Evolutionary conservation across 2,888 invertebrate genomes (phyloP).

Genomic region (Druceiella hillmani): DNA sequence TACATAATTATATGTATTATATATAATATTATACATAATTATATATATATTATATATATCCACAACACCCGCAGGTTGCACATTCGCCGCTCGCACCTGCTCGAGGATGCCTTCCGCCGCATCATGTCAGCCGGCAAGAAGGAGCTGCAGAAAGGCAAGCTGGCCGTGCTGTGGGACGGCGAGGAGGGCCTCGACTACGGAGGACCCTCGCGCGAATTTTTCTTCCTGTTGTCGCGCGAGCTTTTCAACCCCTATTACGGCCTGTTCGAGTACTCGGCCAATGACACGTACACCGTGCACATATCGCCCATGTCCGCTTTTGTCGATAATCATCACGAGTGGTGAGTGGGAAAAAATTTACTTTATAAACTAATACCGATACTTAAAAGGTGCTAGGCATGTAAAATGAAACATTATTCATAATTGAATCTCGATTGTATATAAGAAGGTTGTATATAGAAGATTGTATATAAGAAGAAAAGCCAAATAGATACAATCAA

Average conservation of each 20-base stretch:
- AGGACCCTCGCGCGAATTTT: conserved; percentile 95
- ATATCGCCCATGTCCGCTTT: conserved; percentile 95
- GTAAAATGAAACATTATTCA: no score
- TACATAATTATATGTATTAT: no score
- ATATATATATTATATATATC: conserved; percentile 10
- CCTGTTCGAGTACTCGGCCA: conserved; percentile 96
- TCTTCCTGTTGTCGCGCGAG: conserved; percentile 94
- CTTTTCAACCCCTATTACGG: conserved; percentile 98
- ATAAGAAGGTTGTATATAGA: no score
- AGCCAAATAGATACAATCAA: no score
- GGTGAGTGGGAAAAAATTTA: conserved; percentile 68
- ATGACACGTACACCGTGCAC: conserved; percentile 95
- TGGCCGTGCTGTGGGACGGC: conserved; percentile 90
- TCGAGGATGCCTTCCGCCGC: conserved; percentile 94
- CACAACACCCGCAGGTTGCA: conserved; percentile 62
- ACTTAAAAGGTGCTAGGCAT: no score
- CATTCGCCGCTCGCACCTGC: conserved; percentile 85
- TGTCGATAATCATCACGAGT: conserved; percentile 95
- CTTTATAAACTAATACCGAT: no score
- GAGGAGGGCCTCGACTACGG: conserved; percentile 98
- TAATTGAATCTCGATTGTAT: no score
- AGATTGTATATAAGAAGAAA: no score
- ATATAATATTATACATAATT: no score
- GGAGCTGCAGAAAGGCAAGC: conserved; percentile 89
- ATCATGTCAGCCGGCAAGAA: conserved; percentile 96